phyloP scores from a whole-genome alignment of 2,797 vertebrate genomes.

The Poecile montanus region DNA sequence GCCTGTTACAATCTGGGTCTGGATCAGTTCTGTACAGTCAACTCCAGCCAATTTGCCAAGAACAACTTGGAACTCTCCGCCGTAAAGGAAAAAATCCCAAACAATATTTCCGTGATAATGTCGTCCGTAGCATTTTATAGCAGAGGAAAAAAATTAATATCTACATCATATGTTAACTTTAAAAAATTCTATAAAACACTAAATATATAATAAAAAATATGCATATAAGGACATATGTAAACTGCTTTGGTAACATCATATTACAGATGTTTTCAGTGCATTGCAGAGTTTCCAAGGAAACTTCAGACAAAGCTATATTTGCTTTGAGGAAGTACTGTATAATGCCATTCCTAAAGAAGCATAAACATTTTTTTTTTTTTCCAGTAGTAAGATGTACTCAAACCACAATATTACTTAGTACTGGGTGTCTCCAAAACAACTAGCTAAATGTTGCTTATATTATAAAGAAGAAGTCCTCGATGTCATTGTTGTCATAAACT shows the following conservation, averaged over 20 bases:
- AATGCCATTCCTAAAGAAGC: slow-evolving; percentile 83
- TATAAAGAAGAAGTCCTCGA: slow-evolving; percentile 77
- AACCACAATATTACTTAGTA: slow-evolving; percentile 81
- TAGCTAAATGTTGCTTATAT: slow-evolving; percentile 77
- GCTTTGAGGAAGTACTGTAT: slow-evolving; percentile 82
- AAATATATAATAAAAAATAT: slow-evolving; percentile 98
- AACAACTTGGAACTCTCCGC: slow-evolving; percentile 40
- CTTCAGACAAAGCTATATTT: slow-evolving; percentile 82
- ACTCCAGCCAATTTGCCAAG: slow-evolving; percentile 27
- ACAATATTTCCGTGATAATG: slow-evolving; percentile 66
- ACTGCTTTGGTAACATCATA: slow-evolving; percentile 99
- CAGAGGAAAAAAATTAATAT: slow-evolving; percentile 82
- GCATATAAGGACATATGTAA: slow-evolving; percentile 97
- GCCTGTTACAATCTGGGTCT: not conserved
- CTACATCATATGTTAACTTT: slow-evolving; percentile 85
- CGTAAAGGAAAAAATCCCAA: slow-evolving; percentile 71
- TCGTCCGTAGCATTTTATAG: slow-evolving; percentile 76
- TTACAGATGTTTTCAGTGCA: slow-evolving; percentile 92
- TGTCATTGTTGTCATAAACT: slow-evolving; percentile 93
- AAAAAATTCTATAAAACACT: slow-evolving; percentile 95
- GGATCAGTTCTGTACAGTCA: slow-evolving; percentile 8
- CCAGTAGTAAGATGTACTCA: slow-evolving; percentile 81
- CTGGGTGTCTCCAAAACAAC: slow-evolving; percentile 80
- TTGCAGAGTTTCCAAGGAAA: slow-evolving; percentile 83
- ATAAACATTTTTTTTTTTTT: slow-evolving; percentile 74